Base-by-base conservation (phyloP, 2,797 vertebrate genomes). In the Melanotaenia pygmaea region DNA sequence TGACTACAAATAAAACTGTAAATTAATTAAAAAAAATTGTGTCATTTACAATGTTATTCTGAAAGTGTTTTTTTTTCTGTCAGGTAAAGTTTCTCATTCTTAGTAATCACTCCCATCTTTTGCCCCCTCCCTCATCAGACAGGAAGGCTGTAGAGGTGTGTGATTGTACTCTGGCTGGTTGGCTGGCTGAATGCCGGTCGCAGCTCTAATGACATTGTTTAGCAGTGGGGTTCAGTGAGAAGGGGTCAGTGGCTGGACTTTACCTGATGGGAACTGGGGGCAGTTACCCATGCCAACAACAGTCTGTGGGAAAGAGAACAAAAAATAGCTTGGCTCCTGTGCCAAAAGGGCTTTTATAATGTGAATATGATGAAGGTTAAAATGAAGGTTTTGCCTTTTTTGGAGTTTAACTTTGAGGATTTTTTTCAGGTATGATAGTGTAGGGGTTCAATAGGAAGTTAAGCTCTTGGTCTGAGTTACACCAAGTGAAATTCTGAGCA, bases 181-280 rank as follows among this genome's bases (percentile, higher is more conserved):
- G 76, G 83, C 85, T 90, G 86, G 86, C 85, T 64, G 77, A 47
- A 84, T 84, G 82, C 83, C 81, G 82, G 85, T 88, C 63, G 62
- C 64, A 18, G 74, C 87, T 85, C 85, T 91, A 90, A 92, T 92
- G 92, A 88, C 89, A 87, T 93, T 90, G 91, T 93, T 94, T 90
- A 91, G 77, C 86, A 91, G 87, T 88, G 85, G 89, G 90, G 88
- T 93, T 88, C 86, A 73, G 80, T 80, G 86, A 89, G 70, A 84
- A 80, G 76, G 78, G 88, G 79, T 91, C 91, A 88, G 79, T 30
- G 78, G 82, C 84, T 85, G 83, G 86, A 88, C 81, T 89, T 72
- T 84, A 91, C 90, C 90, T 92, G 90, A 90, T 84, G 86, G 83
- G 81, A 89, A 81, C 76, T 64, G 64, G 69, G 76, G 69, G 54